These are phyloP conservation scores for Melopsittacus undulatus DNA, from an alignment of 2,797 vertebrate genomes.

Conservation along the genomic window DNA sequence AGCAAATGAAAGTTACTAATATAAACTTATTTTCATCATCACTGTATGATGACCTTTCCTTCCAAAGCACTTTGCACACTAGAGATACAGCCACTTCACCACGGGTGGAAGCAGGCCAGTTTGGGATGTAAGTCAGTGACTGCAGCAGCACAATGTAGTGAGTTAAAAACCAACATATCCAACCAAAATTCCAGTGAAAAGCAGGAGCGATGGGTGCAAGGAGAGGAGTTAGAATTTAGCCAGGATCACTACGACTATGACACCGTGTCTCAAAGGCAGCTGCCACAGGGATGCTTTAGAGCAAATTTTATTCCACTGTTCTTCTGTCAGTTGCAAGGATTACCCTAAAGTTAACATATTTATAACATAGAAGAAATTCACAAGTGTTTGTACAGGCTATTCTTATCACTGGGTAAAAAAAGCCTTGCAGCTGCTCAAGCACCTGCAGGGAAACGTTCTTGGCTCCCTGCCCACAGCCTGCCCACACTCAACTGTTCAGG, in stretches of 20 bases:
- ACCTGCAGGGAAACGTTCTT: not conserved
- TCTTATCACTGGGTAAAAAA: not conserved
- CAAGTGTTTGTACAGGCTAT: not conserved
- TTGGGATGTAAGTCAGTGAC: not conserved
- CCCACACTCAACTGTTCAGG: not conserved
- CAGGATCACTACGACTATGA: not conserved
- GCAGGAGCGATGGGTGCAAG: not conserved
- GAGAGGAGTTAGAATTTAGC: not conserved
- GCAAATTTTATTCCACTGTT: not conserved
- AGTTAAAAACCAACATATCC: not conserved
- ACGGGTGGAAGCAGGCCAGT: not conserved
- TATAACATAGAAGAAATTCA: not conserved
- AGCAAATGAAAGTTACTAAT: not conserved
- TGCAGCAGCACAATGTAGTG: not conserved
- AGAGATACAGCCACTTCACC: not conserved
- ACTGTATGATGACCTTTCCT: not conserved
- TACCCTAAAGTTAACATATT: not conserved
- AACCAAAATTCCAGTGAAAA: not conserved
- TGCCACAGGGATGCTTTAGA: not conserved
- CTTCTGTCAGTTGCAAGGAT: not conserved
- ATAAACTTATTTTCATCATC: not conserved
- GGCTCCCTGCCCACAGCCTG: not conserved
- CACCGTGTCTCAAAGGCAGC: not conserved
- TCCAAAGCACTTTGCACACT: not conserved
- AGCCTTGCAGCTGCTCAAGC: not conserved